Evolutionary conservation across 2,888 invertebrate species (phyloP), one percentile per base, ranked within the genome.

Genomic region (Brachyptera risi): DNA sequence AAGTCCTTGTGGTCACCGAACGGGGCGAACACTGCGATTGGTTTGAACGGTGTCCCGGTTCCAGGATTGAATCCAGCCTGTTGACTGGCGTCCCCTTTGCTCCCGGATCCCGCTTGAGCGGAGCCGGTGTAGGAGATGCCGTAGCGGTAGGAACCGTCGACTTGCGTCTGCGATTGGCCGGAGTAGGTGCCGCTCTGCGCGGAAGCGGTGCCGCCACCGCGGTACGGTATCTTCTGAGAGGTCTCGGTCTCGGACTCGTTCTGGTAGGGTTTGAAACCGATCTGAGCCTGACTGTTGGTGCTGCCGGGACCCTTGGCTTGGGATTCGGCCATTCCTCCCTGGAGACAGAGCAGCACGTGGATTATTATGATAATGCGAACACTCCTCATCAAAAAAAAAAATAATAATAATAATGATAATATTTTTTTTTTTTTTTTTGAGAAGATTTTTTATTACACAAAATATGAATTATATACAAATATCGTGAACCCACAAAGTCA

Each of bases 251-350:
- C 69, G 68, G 80, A 79, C 50, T 84, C 84, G 3, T 68, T 69
- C 68, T 83, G 81, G 67, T 84, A 84, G 0, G 92, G 92, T 57
- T 86, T 84, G 71, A 92, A 92, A 1, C 91, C 92, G 63, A 92
- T 91, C 76, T 92, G 92, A 2, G 92, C 92, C 77, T 92, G 92
- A 31, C 91, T 92, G 0, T 90, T 90, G 1, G 92, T 91, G 69
- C 86, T 88, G 3, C 91, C 92, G 1, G 88, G 87, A 0, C 91
- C 92, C 69, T 85, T 86, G 0, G 92, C 88, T 77, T 92, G 91
- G 0, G 92, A 89, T 72, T 92, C 91, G 1, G 92, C 90, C 79
- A 90, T 82, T 3, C 92, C 92, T 17, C 92, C 92, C 74, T 86
- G 88, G 27, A 37, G 37, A 21, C 54, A 51, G n/a, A 47, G 4